Conservation (phyloP, 2,113 vertebrate species). For the Herpetotheres cachinnans region DNA sequence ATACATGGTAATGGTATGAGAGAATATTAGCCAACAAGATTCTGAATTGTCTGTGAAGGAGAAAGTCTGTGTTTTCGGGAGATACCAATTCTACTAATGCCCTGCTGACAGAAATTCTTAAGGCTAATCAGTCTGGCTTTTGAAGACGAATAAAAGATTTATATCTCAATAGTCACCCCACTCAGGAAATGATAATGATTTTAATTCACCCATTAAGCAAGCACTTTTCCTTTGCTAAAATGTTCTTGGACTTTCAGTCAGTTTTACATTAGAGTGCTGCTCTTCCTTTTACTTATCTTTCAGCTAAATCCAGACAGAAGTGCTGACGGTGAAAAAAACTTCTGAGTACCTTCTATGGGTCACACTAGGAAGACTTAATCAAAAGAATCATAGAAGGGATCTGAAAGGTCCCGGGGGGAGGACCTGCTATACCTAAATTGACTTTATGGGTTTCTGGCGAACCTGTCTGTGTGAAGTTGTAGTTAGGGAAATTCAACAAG, state of each 20-base stretch:
- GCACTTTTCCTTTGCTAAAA: background rate
- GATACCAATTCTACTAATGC: background rate
- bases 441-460: background rate
- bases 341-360: background rate
- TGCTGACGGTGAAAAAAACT: background rate
- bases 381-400: background rate
- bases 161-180: background rate
- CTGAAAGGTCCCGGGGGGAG: background rate
- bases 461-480: background rate
- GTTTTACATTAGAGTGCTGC: background rate
- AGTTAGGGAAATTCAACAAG: background rate
- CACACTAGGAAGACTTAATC: background rate
- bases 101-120: background rate
- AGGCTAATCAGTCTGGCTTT: background rate
- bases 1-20: background rate
- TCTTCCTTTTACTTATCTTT: background rate
- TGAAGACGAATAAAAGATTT: constrained; percentile 7
- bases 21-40: background rate
- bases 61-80: background rate
- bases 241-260: background rate
- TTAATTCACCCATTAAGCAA: constrained; percentile 10
- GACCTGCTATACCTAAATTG: background rate
- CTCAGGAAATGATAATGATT: background rate
- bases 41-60: background rate
- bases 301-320: background rate